phyloP scores from a whole-genome alignment of 2,797 vertebrate genomes.

The Poeciliopsis turneri region DNA sequence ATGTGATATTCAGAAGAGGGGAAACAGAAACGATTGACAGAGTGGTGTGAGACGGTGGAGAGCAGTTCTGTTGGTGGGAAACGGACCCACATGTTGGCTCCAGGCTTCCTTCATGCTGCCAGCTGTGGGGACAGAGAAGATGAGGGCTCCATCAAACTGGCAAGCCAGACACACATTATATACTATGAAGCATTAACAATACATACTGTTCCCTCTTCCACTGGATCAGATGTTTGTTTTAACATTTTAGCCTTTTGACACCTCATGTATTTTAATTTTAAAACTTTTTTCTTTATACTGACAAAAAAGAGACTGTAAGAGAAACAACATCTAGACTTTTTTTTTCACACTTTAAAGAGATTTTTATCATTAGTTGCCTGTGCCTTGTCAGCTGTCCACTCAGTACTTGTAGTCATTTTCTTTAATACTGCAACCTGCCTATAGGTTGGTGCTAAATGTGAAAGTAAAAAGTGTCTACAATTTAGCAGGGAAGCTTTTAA shows the following conservation, averaged over 20 bases:
- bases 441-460: background rate
- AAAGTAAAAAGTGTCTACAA: background rate
- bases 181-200: background rate
- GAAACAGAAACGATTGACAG: constrained; percentile 83
- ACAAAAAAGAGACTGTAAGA: too few relatives aligned
- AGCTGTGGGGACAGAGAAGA: constrained; percentile 74
- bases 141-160: constrained; percentile 79
- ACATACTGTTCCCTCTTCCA: background rate
- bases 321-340: too few relatives aligned
- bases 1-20: constrained; percentile 81
- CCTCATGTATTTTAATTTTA: too few relatives aligned
- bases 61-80: constrained; percentile 62
- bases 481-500: background rate
- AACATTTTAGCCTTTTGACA: background rate
- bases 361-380: background rate
- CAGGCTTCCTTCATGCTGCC: constrained; percentile 70
- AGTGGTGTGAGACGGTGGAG: constrained; percentile 86
- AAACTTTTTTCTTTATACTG: too few relatives aligned
- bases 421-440: background rate
- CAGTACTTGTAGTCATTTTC: background rate
- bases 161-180: constrained; percentile 58
- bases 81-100: constrained; percentile 57
- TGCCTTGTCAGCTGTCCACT: background rate
- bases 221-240: background rate
- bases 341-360: background rate